Percentiles rank a stretch among this genome's conserved stretches.
phyloP scores from a whole-genome alignment of 2,797 vertebrate species.

The Hydrocynus forskahlii region DNA sequence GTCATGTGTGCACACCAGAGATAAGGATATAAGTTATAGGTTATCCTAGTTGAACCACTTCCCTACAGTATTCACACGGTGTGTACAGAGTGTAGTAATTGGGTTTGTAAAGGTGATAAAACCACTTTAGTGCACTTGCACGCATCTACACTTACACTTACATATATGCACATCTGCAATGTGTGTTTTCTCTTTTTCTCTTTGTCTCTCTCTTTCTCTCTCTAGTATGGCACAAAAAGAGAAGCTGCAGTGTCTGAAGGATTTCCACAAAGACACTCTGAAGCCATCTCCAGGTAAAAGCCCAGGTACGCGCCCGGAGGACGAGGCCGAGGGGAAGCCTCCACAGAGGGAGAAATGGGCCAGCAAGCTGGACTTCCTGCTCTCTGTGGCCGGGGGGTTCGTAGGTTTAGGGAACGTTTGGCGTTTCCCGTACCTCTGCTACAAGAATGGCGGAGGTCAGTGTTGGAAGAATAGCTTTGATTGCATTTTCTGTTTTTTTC shows the following conservation, averaged over 20 bases:
- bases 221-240: conserved; percentile 94
- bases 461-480: not conserved
- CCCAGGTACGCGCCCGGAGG: conserved; percentile 92
- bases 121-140: not conserved
- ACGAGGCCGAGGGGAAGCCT: conserved; percentile 93
- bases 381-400: conserved; percentile 96
- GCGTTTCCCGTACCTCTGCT: conserved; percentile 99
- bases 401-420: conserved; percentile 98
- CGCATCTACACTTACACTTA: not conserved
- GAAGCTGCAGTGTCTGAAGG: conserved; percentile 96
- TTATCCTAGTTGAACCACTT: not conserved
- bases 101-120: not conserved
- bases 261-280: conserved; percentile 98
- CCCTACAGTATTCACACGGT: not conserved
- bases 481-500: not conserved
- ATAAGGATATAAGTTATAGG: not conserved
- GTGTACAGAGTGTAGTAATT: not conserved
- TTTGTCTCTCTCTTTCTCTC: conserved; percentile 15
- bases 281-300: conserved; percentile 98
- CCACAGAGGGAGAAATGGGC: conserved; percentile 98
- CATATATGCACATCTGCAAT: not conserved
- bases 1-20: too few species aligned
- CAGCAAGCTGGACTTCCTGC: conserved; percentile 98
- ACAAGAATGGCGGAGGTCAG: conserved; percentile 98
- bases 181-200: not conserved